Percentiles rank a stretch among this genome's conserved stretches.
Evolutionary conservation across 2,888 invertebrate species (phyloP).

Genomic region (Aspidiotus destructor): DNA sequence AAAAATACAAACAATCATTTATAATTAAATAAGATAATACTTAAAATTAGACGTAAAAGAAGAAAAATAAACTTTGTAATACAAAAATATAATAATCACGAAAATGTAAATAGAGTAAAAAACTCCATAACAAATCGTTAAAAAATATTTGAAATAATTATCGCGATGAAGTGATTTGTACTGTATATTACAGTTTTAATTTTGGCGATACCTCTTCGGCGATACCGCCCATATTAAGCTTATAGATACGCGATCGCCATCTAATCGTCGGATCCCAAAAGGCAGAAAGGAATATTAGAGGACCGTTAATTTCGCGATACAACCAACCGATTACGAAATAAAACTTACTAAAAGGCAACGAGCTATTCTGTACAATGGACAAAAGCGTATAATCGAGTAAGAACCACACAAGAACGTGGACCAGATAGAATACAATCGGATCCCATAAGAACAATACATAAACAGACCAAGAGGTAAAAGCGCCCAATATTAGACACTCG

Average conservation of each 20-base stretch:
- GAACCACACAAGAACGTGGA: conserved; percentile 91
- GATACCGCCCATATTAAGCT: conserved; percentile 88
- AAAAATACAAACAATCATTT: too few relatives aligned
- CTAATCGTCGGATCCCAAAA: conserved; percentile 71
- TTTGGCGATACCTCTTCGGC: conserved; percentile 51
- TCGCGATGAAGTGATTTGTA: neutral
- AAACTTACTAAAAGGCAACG: conserved; percentile 86
- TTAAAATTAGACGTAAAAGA: neutral
- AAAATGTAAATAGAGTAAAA: neutral
- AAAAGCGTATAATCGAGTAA: conserved; percentile 89
- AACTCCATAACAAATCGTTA: neutral
- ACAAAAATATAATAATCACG: neutral
- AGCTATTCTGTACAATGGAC: conserved; percentile 79
- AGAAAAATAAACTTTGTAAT: neutral
- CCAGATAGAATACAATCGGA: conserved; percentile 79
- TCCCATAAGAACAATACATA: conserved; percentile 69
- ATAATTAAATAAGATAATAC: neutral
- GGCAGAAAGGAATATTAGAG: conserved; percentile 78
- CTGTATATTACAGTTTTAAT: conserved; percentile 7
- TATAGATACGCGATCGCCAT: conserved; percentile 87
- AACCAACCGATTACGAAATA: conserved; percentile 93
- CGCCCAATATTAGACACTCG: conserved; percentile 88
- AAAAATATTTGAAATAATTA: neutral
- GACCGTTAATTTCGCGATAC: conserved; percentile 81
- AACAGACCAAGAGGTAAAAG: conserved; percentile 79